These are phyloP conservation scores for Nannospalax galili DNA, from an alignment of 2,113 vertebrate species.

Conservation along the genomic window DNA sequence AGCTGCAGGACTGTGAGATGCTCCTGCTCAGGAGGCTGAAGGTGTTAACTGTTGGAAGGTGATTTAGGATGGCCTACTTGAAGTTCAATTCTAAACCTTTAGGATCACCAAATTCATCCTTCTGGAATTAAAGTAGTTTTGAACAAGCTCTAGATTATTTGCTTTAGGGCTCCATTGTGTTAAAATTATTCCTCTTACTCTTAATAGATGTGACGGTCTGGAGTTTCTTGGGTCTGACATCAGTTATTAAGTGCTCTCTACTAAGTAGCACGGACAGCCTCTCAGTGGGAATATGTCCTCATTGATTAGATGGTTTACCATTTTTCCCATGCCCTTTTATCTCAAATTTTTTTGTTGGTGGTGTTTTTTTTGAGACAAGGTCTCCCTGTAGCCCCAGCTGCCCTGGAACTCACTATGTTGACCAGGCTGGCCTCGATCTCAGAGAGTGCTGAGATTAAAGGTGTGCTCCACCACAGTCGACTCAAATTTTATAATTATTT, in stretches of 20 bases:
- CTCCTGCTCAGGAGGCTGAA: background rate
- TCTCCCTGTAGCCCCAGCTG: too few relatives aligned
- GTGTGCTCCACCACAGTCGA: too few relatives aligned
- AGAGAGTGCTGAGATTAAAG: too few relatives aligned
- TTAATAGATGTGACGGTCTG: background rate
- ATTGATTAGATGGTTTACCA: background rate
- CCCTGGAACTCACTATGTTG: too few relatives aligned
- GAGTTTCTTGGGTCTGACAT: background rate
- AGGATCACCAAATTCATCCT: slow-evolving; percentile 19
- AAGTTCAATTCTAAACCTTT: slow-evolving; percentile 34
- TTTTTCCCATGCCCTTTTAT: background rate
- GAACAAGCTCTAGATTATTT: slow-evolving; percentile 11
- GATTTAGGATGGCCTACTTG: background rate
- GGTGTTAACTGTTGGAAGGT: background rate
- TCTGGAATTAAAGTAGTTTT: slow-evolving; percentile 37
- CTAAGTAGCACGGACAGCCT: background rate
- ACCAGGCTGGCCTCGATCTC: too few relatives aligned
- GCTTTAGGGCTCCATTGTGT: background rate
- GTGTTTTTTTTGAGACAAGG: background rate
- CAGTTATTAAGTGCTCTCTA: background rate
- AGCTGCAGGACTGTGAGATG: background rate
- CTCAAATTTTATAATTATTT: too few relatives aligned
- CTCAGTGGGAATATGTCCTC: background rate
- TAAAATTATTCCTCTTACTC: background rate
- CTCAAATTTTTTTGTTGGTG: background rate